These are phyloP conservation scores for Macropus fuliginosus DNA, from an alignment of 2,797 vertebrate genomes.

Conservation along the genomic window DNA sequence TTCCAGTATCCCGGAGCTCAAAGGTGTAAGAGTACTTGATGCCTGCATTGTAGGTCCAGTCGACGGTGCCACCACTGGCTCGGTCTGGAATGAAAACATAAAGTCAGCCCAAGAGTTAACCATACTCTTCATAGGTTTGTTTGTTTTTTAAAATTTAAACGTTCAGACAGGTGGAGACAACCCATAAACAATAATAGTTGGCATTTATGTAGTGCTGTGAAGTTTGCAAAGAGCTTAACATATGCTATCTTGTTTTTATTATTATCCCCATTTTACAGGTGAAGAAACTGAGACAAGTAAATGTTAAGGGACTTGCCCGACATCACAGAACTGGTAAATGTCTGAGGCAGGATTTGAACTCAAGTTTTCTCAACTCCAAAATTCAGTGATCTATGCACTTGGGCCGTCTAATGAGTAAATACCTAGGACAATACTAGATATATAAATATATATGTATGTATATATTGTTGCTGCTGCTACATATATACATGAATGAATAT, in stretches of 20 bases:
- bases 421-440: neutral
- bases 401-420: neutral
- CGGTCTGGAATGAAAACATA: slow-evolving; percentile 85
- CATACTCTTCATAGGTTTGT: neutral
- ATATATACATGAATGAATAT: neutral
- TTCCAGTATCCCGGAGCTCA: slow-evolving; percentile 94
- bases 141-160: neutral
- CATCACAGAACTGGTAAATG: neutral
- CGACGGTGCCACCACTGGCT: slow-evolving; percentile 91
- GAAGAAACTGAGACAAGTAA: neutral
- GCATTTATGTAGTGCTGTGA: neutral
- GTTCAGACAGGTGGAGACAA: neutral
- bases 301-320: neutral
- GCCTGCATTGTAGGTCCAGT: slow-evolving; percentile 95
- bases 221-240: neutral
- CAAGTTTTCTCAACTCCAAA: neutral
- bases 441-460: neutral
- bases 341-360: neutral
- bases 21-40: slow-evolving; percentile 97
- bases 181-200: neutral
- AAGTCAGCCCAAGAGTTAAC: neutral
- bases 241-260: neutral
- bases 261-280: neutral
- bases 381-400: neutral
- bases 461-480: too few species aligned